Evolutionary conservation across 2,888 invertebrate species (phyloP), one percentile per base, ranked within the genome.

Genomic region (Acrobasis suavella): DNA sequence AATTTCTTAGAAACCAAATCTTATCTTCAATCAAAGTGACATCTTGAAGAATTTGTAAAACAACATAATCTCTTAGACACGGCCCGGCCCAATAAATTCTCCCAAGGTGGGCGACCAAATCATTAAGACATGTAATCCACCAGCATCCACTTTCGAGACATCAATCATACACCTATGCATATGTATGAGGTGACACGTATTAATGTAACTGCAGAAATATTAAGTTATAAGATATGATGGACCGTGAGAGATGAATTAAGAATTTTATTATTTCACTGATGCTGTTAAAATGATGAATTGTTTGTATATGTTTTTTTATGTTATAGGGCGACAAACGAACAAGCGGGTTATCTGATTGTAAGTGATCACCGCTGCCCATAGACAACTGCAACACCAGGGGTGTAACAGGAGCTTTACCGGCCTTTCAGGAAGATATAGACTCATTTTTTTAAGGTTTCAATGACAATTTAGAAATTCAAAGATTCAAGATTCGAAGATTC

Each of bases 121-220:
- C 39, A 55, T 55, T 55, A 55, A 39, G 39, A 55, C n/a, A 39
- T 55, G 55, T 55, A 55, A 55, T 39, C 55, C 55, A 9, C 37
- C n/a, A 37, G 42, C 49, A 32, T 58, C 56, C 14, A 58, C 46
- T 58, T 64, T 32, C 64, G 51, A 64, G 50, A 59, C 62, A 68
- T 66, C 62, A 61, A 61, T 42, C 56, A 42, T 59, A 59, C 50
- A 49, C 10, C 15, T 52, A 67, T 69, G 59, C 63, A 69, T 69
- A 69, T 67, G 63, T 58, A 69, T 69, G 62, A 69, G 56, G 16
- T 15, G 22, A 59, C 52, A 67, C 65, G 64, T 64, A 65, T 69
- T 66, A 66, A 68, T 68, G 64, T 63, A 66, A 65, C 64, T 64
- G 51, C 50, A 50, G 50, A 59, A 59, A 59, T 49, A 59, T 59